Base-by-base conservation (phyloP, 2,797 vertebrate genomes). In the Botia almorhae region DNA sequence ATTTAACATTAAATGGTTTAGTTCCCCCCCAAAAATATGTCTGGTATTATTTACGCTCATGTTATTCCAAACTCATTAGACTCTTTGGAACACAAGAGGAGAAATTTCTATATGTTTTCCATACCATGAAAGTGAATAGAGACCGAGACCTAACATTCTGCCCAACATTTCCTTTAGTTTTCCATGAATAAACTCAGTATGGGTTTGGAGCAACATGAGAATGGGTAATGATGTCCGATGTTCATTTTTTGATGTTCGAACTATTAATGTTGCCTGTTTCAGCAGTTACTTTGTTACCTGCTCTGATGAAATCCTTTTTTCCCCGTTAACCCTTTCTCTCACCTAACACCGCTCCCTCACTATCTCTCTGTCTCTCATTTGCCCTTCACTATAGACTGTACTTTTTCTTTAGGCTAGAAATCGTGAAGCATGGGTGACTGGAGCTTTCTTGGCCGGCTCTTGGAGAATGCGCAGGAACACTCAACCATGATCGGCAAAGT, bases 401-500 rank as follows among this genome's bases (percentile, higher is more conserved):
- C 90, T 91, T 88, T 93, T 89, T 92, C 91, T 89, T 82, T 93
- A 97, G 96, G 96, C 90, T 93, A 94, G 94, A 92, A 90, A 93
- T 92, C 92, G 84, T 93, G 91, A 95, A 96, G 95, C 87, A 99
- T 99, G 98, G 98, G 97, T 88, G 97, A 99, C 96, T 99, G 98
- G 98, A 98, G 96, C 94, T 97, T 97, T 92, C 95, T 99, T 92
- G 96, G 96, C 89, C 93, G 95, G 89, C 95, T 98, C 89, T 87
- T 99, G 91, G 98, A 99, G 91, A 98, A 97, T 64, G 98, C 97
- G 0, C 98, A 99, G 93, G 97, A 98, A 92, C 98, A 99, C 94
- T 99, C 98, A 23, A 99, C 97, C 0, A 96, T 99, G 88, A 96
- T 98, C 77, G 97, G 98, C 92, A 99, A 99, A 90, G 97, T 99